Evolutionary conservation across 2,888 invertebrate genomes (phyloP).

Genomic region (Spialia ferax): DNA sequence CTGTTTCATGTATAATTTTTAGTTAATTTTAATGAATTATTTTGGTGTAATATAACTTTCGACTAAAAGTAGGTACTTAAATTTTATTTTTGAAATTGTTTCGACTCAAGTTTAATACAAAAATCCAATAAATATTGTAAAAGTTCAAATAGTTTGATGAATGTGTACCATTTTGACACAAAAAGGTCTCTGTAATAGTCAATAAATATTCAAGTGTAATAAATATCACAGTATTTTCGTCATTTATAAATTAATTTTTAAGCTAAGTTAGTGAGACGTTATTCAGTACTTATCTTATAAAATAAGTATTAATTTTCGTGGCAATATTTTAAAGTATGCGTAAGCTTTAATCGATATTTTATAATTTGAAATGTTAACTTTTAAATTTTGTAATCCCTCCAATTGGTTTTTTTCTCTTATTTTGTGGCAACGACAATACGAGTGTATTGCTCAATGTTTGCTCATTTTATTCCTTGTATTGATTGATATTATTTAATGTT

Average conservation of each 20-base stretch:
- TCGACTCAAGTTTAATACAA: not conserved
- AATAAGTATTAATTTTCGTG: slow-evolving; percentile 49
- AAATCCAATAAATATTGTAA: not conserved
- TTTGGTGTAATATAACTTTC: not conserved
- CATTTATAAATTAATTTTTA: slow-evolving; percentile 44
- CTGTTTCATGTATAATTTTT: not conserved
- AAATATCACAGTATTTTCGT: slow-evolving; percentile 51
- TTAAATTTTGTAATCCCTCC: slow-evolving; percentile 67
- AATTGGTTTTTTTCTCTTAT: slow-evolving; percentile 50
- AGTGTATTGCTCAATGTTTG: slow-evolving; percentile 80
- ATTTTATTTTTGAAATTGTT: too few species aligned
- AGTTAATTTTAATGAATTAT: not conserved
- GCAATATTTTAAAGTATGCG: slow-evolving; percentile 53
- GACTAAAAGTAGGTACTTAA: too few species aligned
- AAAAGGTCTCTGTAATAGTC: slow-evolving; percentile 28
- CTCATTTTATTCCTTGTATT: slow-evolving; percentile 68
- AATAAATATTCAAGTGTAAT: slow-evolving; percentile 42
- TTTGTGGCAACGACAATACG: slow-evolving; percentile 77
- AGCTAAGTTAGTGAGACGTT: slow-evolving; percentile 43
- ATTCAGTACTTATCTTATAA: slow-evolving; percentile 47
- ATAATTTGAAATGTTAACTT: slow-evolving; percentile 52
- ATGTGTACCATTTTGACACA: not conserved
- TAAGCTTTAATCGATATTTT: slow-evolving; percentile 54
- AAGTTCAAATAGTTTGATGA: not conserved
- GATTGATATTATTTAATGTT: slow-evolving; percentile 45